phyloP scores from a whole-genome alignment of 2,113 vertebrate genomes.

The Phainopepla nitens region DNA sequence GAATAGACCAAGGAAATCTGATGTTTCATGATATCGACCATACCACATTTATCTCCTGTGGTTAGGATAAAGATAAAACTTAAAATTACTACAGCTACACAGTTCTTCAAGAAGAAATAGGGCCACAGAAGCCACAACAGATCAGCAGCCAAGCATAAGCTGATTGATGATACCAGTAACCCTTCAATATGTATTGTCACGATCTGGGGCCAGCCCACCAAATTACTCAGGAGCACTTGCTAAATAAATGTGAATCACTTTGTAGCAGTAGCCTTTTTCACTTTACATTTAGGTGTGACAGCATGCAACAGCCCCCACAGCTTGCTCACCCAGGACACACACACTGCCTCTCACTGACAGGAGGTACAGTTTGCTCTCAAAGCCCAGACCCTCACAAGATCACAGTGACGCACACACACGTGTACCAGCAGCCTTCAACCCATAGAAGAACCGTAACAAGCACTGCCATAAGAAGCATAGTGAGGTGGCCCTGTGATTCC shows the following conservation, averaged over 20 bases:
- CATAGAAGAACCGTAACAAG: not conserved
- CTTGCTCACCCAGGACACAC: not conserved
- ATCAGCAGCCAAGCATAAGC: not conserved
- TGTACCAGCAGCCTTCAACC: not conserved
- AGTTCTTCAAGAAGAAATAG: not conserved
- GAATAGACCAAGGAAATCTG: not conserved
- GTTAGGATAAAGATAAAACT: not conserved
- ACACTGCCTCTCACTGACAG: not conserved
- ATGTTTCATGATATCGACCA: accelerated
- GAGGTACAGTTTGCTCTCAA: not conserved
- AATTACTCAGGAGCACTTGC: not conserved
- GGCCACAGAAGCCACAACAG: not conserved
- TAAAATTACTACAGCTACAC: not conserved
- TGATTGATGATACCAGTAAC: not conserved
- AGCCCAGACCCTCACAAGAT: not conserved
- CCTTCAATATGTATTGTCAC: not conserved
- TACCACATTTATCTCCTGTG: accelerated
- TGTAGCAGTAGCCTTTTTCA: not conserved
- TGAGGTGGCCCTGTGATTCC: not conserved
- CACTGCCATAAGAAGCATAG: not conserved
- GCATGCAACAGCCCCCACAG: not conserved
- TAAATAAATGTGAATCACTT: not conserved
- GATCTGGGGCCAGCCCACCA: not conserved
- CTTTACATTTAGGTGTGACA: not conserved
- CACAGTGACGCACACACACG: accelerated